Evolutionary conservation across 2,113 vertebrate species (phyloP), one percentile per base, ranked within the genome.

Genomic region (Actinemys pallida): DNA sequence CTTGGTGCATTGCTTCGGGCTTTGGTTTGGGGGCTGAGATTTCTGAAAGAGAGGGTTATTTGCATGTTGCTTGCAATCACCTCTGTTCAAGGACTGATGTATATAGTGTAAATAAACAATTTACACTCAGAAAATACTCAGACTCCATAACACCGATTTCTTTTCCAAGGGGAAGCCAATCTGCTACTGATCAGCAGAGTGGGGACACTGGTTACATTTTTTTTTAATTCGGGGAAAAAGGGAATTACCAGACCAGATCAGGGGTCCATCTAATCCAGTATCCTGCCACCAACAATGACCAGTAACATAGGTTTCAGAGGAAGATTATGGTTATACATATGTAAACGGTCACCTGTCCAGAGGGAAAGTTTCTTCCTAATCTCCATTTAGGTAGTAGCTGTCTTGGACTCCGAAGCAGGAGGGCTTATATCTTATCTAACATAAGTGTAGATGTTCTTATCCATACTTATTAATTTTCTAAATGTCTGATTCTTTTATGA

Each of bases 391-490:
- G 2, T 39, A 10, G 2, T 4, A 78, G 8, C 6, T 10, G 24
- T 11, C 31, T 93, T 31, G 81, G 5, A 83, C 75, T 4, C 11
- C 79, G 19, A 57, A 27, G 84, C 20, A 83, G 12, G 54, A 25
- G 35, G 22, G 84, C 47, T 12, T 7, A 2, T 2, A n/a, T 13
- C 35, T 13, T 42, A 65, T 5, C 53, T 49, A 45, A 24, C 54
- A 10, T 25, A 2, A 29, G 5, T 6, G 27, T 62, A 69, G 10
- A 83, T 3, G 8, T 29, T 3, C 9, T 78, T 16, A 4, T 4
- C 49, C 87, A 85, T 16, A 22, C 81, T 84, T 92, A 6, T 62
- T 79, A 47, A 14, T 12, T 0, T 0, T 1, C 27, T 8, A 3
- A 12, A 1, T 69, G 59, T 52, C 50, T 42, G 49, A 45, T 0